Evolutionary conservation across 2,888 invertebrate species (phyloP).

Genomic region (Tillus elongatus): DNA sequence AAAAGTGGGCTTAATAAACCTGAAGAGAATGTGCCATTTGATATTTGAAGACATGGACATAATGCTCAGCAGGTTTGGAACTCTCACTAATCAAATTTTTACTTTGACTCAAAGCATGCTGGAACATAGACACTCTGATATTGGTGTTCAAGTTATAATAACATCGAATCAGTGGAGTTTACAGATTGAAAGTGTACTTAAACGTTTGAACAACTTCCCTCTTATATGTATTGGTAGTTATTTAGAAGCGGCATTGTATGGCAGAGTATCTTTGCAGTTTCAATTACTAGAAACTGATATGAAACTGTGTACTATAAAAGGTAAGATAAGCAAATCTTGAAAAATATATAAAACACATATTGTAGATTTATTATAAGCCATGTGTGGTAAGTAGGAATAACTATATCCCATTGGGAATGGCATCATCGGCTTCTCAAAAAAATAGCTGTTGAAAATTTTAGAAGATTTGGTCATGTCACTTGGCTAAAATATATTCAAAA

Average conservation of each 20-base stretch:
- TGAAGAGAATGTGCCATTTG: conserved; percentile 54
- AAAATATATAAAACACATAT: too few relatives aligned
- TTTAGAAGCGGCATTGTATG: conserved; percentile 67
- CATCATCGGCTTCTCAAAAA: too few relatives aligned
- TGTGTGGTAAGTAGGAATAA: too few relatives aligned
- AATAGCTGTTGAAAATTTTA: too few relatives aligned
- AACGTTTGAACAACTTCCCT: conserved; percentile 47
- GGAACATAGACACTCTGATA: conserved; percentile 40
- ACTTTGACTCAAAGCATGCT: conserved; percentile 43
- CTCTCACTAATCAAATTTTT: conserved; percentile 43
- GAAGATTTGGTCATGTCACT: too few relatives aligned
- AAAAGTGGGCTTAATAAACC: conserved; percentile 46
- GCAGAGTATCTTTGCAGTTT: conserved; percentile 45
- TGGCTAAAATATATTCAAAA: too few relatives aligned
- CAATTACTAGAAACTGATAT: conserved; percentile 39
- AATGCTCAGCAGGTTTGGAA: conserved; percentile 47
- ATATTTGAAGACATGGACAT: conserved; percentile 64
- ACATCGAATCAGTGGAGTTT: conserved; percentile 57
- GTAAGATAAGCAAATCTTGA: too few relatives aligned
- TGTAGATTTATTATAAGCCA: too few relatives aligned
- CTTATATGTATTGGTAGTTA: conserved; percentile 61
- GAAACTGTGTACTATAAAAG: too few relatives aligned
- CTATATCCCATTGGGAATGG: too few relatives aligned
- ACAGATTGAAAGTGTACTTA: conserved; percentile 48
- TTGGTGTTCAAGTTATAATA: conserved; percentile 50